Base-by-base conservation (phyloP, 2,113 vertebrate genomes). In the Podarcis raffonei region DNA sequence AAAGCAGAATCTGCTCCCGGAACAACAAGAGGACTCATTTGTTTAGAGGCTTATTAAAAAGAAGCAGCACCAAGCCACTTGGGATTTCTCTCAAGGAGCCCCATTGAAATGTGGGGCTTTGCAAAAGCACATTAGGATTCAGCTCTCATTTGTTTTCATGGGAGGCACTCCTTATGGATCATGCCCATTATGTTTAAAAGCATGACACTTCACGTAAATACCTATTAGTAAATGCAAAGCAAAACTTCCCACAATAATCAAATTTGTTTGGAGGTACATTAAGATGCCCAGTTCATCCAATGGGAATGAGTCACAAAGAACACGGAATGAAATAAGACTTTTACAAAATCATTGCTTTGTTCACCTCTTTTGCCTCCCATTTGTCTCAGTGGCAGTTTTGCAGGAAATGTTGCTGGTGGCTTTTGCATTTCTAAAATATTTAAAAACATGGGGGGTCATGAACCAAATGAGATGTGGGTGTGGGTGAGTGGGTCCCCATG, bases 21-120 rank as follows among this genome's bases (percentile, higher is more conserved):
- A 88, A 78, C 13, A 25, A 42, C 48, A 75, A 71, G 7, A 85
- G 5, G 82, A 74, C 59, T 15, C 30, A 18, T 90, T 90, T 91
- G 6, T 79, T 92, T 83, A 18, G 53, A 35, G 15, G 25, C 0
- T 57, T 18, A 69, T 89, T 86, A 84, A 35, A 1, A 30, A 20
- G 12, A 15, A 4, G 32, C 15, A 85, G 32, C 11, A 35, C 11
- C 48, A 35, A 53, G 9, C 7, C 82, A 48, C 27, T 71, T 30
- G 27, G 15, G 42, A 53, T 7, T 53, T 53, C 18, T 68, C 2
- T 2, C 11, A 37, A 59, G 53, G 32, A 85, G 32, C 4, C 9
- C 16, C 35, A 76, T 20, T 77, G 48, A 75, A 62, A 85, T 75
- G 8, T 75, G 53, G 32, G 72, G 7, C 57, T 37, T 12, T 37